Evolutionary conservation across 2,797 vertebrate species (phyloP), one percentile per base, ranked within the genome.

Genomic region (Anas flavirostris): DNA sequence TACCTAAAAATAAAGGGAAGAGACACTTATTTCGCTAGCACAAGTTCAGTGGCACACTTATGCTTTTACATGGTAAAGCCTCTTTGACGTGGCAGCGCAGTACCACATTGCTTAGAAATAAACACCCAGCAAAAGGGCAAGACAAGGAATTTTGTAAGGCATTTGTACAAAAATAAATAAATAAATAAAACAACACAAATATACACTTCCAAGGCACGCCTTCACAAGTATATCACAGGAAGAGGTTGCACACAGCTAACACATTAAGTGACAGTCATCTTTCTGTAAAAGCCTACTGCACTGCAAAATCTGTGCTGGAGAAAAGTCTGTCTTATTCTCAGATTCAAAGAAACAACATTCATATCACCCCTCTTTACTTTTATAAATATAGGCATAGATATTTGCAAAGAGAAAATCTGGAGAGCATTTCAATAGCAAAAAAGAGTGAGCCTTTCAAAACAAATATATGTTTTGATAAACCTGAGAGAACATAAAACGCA

Each of bases 1-100:
- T 22, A 64, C 19, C 64, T 60, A 35, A 85, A 90, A 91, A 66
- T 44, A 95, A 90, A 83, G 64, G 86, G 68, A 69, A 46, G 41
- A 85, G 52, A 9, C 25, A 56, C 86, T 96, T 92, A 59, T 86
- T 95, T 80, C 86, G 62, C 84, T 73, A 28, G 2, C 23, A 18
- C 37, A 64, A 37, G 59, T 48, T 48, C 28, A 10, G 68, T n/a
- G 50, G 79, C 64, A 46, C 66, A 70, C 74, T 69, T 67, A 63
- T 52, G 60, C 82, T 80, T 83, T 52, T 37, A 68, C 75, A 59
- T 94, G 88, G 95, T 94, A 97, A 96, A 90, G 79, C 74, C 72
- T 43, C 56, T 78, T 69, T 74, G 77, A 91, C 41, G 85, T 79
- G 41, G 59, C 67, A 89, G 35, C 72, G 81, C 50, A 85, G 50